Percentiles rank a stretch among this genome's conserved stretches.
phyloP scores from a whole-genome alignment of 1,140 invertebrate species.

The Caenorhabditis briggsae region DNA sequence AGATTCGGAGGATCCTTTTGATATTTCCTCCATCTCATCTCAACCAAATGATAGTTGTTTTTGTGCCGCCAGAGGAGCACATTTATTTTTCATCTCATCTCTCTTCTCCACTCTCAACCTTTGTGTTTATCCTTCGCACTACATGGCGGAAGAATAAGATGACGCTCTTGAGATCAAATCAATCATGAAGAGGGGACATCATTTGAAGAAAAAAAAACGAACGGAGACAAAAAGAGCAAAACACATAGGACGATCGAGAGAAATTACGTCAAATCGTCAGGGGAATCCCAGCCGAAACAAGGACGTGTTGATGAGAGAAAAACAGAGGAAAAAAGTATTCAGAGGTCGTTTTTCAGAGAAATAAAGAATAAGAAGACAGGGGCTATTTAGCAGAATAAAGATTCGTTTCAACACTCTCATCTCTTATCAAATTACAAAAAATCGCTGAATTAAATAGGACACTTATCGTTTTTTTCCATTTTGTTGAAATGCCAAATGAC shows the following conservation, averaged over 20 bases:
- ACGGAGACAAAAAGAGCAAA: slow-evolving; percentile 32
- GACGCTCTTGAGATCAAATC: slow-evolving; percentile 41
- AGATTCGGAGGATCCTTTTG: background rate
- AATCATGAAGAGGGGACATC: background rate
- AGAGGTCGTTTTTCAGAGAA: background rate
- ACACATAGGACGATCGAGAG: background rate
- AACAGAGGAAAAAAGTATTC: background rate
- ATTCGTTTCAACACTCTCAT: too few relatives aligned
- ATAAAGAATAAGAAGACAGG: background rate
- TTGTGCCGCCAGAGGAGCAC: slow-evolving; percentile 10
- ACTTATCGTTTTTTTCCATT: too few relatives aligned
- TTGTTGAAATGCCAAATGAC: too few relatives aligned
- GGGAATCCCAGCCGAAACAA: background rate
- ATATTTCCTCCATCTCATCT: slow-evolving; percentile 6
- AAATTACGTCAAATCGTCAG: background rate
- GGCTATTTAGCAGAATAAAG: too few relatives aligned
- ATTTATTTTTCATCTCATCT: background rate
- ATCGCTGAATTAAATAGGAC: too few relatives aligned
- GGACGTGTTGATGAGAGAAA: background rate
- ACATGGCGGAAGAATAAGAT: slow-evolving; percentile 6
- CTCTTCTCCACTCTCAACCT: background rate
- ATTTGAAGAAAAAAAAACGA: slow-evolving; percentile 1
- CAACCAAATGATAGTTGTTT: slow-evolving; percentile 11
- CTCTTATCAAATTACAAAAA: too few relatives aligned
- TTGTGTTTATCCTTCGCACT: slow-evolving; percentile 44